Conservation (phyloP, 2,113 vertebrate genomes). For the Dasyurus viverrinus region DNA sequence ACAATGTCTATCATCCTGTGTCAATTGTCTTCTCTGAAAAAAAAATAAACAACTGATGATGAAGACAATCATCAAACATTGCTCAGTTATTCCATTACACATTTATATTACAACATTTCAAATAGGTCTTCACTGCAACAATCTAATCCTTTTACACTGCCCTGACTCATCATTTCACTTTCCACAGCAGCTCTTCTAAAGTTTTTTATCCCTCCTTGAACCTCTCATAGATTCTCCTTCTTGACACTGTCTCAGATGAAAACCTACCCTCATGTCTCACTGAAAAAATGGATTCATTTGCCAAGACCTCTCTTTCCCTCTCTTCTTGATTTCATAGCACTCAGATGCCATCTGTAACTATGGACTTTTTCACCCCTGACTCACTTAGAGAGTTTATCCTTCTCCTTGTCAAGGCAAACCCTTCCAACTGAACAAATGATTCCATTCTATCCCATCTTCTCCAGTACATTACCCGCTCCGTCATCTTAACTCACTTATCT, state of each 20-base stretch:
- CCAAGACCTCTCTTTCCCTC: background rate
- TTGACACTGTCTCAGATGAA: background rate
- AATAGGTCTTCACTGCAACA: background rate
- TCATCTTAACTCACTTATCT: background rate
- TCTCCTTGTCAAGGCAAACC: background rate
- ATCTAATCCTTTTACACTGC: background rate
- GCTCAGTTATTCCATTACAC: background rate
- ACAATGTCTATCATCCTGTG: too few relatives aligned
- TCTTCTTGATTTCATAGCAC: background rate
- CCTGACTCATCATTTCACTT: background rate
- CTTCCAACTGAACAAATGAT: background rate
- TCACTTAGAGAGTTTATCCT: background rate
- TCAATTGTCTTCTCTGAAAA: too few relatives aligned
- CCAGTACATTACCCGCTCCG: background rate
- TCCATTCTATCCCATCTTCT: background rate
- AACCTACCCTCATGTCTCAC: background rate
- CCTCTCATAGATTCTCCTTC: background rate
- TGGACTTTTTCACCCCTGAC: background rate
- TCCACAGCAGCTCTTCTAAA: background rate
- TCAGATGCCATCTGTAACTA: background rate
- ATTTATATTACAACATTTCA: background rate
- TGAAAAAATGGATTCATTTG: background rate
- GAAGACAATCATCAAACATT: background rate
- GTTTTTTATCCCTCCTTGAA: background rate
- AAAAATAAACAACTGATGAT: background rate